Evolutionary conservation across 2,113 vertebrate species (phyloP), one percentile per base, ranked within the genome.

Genomic region (Orientallactaga bullata): DNA sequence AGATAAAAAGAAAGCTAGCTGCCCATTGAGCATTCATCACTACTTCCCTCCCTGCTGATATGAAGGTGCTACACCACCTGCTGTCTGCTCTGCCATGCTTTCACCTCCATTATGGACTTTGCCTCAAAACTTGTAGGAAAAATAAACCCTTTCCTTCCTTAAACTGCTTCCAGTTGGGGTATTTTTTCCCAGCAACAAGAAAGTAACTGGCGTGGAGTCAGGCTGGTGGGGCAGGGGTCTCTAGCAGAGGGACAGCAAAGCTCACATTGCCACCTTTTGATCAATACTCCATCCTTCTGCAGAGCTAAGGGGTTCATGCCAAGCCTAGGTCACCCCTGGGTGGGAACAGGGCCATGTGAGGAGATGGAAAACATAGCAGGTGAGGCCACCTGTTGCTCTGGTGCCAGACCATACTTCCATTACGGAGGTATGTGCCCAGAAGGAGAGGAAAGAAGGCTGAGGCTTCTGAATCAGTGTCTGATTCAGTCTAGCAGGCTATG

Each of bases 331-430:
- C 96, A 97, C 96, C 94, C 63, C 81, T 74, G 94, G 94, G 51
- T 93, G 89, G 94, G 96, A 96, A 83, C 97, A 95, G 93, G 96
- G 93, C 96, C 93, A 94, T 97, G 94, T 94, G 95, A 82, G 94
- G 96, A 92, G 85, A 81, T 95, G 97, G 96, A 96, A 96, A 97
- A 96, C 94, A 95, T 97, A 98, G 96, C 94, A 90, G 79, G 79
- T 0, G 80, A 86, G 94, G 96, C 94, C 96, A 95, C 97, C 85
- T 97, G 7, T 7, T 85, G 94, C 90, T 96, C 96, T 96, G 97
- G 97, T 93, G 32, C 0, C 95, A 97, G 42, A 92, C 88, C 82
- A 92, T 79, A 85, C 84, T 61, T 89, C 24, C 81, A 4, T 1
- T 80, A 60, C 5, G 13, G 24, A 65, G 13, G 35, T 71, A 69